These are phyloP conservation scores for Drosophila yooni DNA, from an alignment of 2,888 invertebrate genomes.

Conservation along the genomic window DNA sequence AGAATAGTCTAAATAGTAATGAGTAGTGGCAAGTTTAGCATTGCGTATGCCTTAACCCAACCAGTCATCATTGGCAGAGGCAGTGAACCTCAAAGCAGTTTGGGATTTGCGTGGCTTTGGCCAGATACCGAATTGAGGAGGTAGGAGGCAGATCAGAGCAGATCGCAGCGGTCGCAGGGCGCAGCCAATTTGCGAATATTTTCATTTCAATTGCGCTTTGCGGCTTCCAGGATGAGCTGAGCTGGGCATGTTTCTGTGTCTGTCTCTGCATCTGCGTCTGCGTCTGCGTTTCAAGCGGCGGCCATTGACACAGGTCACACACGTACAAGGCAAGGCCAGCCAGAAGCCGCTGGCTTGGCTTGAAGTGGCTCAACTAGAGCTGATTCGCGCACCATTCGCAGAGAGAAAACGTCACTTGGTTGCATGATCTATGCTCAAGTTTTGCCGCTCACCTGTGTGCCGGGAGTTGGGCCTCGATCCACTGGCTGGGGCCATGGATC, in stretches of 20 bases:
- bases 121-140: slow-evolving; percentile 10
- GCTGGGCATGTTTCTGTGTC: slow-evolving; percentile 11
- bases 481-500: slow-evolving; percentile 55
- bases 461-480: slow-evolving; percentile 34
- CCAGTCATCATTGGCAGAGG: slow-evolving; percentile 12
- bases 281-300: slow-evolving; percentile 35
- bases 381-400: slow-evolving; percentile 20
- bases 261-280: slow-evolving; percentile 32
- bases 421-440: slow-evolving; percentile 72
- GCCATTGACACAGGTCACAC: slow-evolving; percentile 78
- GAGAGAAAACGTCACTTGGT: slow-evolving; percentile 74
- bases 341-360: slow-evolving; percentile 31
- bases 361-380: slow-evolving; percentile 27
- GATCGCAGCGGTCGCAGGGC: slow-evolving; percentile 59
- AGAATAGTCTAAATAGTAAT: not conserved
- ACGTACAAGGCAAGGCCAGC: slow-evolving; percentile 61
- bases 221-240: slow-evolving; percentile 63
- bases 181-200: slow-evolving; percentile 84
- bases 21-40: not conserved
- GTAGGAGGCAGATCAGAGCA: slow-evolving; percentile 15
- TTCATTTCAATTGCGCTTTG: slow-evolving; percentile 79
- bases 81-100: slow-evolving; percentile 31
- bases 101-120: slow-evolving; percentile 52
- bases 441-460: slow-evolving; percentile 54
- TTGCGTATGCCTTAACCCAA: slow-evolving; percentile 5